These are phyloP conservation scores for Heliconius hewitsoni DNA, from an alignment of 1,140 invertebrate genomes.

Conservation along the genomic window DNA sequence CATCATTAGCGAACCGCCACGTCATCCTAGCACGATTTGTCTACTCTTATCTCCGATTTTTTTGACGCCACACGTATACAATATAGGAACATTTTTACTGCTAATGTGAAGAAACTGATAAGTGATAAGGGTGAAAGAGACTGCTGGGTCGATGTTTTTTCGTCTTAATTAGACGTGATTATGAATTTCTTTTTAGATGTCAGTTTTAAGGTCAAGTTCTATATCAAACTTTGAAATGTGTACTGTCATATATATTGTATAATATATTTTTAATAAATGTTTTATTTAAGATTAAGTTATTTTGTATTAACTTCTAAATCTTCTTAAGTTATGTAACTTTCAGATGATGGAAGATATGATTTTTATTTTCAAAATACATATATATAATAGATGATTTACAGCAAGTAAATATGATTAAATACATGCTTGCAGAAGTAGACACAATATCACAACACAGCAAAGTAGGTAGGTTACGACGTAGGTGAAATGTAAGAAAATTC, in stretches of 20 bases:
- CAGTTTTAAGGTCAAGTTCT: conserved; percentile 7
- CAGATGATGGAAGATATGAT: not conserved
- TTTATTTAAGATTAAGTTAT: not conserved
- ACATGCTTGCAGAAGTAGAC: too few species aligned
- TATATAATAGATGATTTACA: too few species aligned
- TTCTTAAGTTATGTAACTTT: not conserved
- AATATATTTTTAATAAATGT: not conserved
- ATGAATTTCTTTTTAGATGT: conserved; percentile 1
- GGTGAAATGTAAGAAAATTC: not conserved
- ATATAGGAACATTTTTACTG: conserved; percentile 70
- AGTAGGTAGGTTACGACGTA: too few species aligned
- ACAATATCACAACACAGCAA: too few species aligned
- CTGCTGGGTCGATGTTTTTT: conserved; percentile 54
- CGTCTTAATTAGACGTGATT: conserved; percentile 29
- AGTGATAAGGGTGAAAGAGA: conserved; percentile 72
- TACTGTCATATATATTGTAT: not conserved
- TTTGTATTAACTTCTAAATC: not conserved
- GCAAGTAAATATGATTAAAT: too few species aligned
- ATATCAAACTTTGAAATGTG: not conserved
- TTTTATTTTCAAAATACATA: too few species aligned
- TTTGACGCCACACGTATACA: conserved; percentile 68
- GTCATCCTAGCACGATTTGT: conserved; percentile 75
- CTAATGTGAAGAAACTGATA: conserved; percentile 70
- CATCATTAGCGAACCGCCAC: conserved; percentile 71
- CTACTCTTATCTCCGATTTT: conserved; percentile 72